Conservation (phyloP, 1,140 invertebrate species). For the Conus betulinus region DNA sequence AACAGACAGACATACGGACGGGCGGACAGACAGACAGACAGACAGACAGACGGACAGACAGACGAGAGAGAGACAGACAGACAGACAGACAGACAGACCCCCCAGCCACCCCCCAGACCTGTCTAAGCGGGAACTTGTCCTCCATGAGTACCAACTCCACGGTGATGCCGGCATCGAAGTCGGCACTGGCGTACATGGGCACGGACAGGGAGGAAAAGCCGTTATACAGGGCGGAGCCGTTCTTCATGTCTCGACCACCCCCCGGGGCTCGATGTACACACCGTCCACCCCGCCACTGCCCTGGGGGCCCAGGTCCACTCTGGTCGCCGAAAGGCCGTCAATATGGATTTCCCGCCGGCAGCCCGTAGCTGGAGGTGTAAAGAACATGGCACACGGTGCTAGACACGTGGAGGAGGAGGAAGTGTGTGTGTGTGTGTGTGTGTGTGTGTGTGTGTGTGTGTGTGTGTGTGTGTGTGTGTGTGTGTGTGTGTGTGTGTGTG, state of each 20-base stretch:
- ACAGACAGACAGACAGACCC: neutral
- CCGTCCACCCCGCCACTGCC: neutral
- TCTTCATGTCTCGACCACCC: conserved; percentile 12
- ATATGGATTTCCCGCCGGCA: conserved; percentile 31
- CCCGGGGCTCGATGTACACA: conserved; percentile 1
- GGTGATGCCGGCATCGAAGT: conserved; percentile 20
- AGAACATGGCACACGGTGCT: neutral
- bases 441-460: conserved; percentile 4
- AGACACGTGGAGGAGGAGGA: neutral
- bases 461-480: neutral
- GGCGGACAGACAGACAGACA: no score
- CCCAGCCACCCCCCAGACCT: conserved; percentile 23
- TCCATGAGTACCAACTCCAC: conserved; percentile 29
- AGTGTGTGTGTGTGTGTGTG: conserved; percentile 1
- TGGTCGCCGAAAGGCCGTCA: neutral
- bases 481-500: no score
- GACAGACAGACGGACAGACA: no score
- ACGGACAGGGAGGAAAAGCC: no score
- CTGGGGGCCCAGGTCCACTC: neutral
- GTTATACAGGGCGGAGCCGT: no score
- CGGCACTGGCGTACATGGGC: conserved; percentile 26
- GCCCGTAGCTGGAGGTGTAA: neutral
- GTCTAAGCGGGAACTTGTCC: conserved; percentile 22
- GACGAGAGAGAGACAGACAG: no score
- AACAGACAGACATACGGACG: no score